Conservation (phyloP, 1,140 invertebrate species). For the Matsumurasca onukii region DNA sequence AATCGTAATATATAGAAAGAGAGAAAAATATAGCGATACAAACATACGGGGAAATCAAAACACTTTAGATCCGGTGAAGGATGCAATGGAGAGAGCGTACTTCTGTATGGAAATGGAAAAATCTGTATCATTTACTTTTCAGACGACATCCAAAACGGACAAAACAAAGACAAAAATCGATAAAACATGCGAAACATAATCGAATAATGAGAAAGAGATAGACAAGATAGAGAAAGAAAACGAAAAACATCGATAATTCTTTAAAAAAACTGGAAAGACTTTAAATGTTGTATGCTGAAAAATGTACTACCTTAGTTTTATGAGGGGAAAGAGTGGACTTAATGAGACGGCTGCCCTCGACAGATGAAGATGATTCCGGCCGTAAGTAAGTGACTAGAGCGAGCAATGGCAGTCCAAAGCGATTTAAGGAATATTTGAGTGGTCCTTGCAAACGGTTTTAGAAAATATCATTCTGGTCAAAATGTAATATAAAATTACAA, state of each 20-base stretch:
- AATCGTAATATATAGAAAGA: no score
- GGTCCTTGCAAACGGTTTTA: slow-evolving; percentile 39
- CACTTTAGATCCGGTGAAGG: slow-evolving; percentile 19
- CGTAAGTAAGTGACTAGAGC: background rate
- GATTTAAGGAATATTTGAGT: slow-evolving; percentile 42
- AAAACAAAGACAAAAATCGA: slow-evolving; percentile 33
- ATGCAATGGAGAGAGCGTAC: slow-evolving; percentile 26
- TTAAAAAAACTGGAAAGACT: slow-evolving; percentile 31
- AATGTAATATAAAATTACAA: background rate
- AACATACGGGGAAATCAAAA: slow-evolving; percentile 30
- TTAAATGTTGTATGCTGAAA: slow-evolving; percentile 36
- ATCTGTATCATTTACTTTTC: slow-evolving; percentile 12
- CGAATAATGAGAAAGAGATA: slow-evolving; percentile 36
- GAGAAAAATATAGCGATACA: slow-evolving; percentile 32
- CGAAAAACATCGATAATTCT: slow-evolving; percentile 40
- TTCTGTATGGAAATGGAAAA: slow-evolving; percentile 19
- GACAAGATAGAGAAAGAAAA: slow-evolving; percentile 43
- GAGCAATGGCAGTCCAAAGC: slow-evolving; percentile 33
- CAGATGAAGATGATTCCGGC: background rate
- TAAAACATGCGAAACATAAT: slow-evolving; percentile 34
- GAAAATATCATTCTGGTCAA: background rate
- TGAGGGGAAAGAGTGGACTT: slow-evolving; percentile 15
- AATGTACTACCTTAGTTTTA: slow-evolving; percentile 35
- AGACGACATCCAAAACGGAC: slow-evolving; percentile 33
- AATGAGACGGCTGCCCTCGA: slow-evolving; percentile 8